Conservation (phyloP, 2,888 invertebrate genomes). For the Ectobius pallidus region DNA sequence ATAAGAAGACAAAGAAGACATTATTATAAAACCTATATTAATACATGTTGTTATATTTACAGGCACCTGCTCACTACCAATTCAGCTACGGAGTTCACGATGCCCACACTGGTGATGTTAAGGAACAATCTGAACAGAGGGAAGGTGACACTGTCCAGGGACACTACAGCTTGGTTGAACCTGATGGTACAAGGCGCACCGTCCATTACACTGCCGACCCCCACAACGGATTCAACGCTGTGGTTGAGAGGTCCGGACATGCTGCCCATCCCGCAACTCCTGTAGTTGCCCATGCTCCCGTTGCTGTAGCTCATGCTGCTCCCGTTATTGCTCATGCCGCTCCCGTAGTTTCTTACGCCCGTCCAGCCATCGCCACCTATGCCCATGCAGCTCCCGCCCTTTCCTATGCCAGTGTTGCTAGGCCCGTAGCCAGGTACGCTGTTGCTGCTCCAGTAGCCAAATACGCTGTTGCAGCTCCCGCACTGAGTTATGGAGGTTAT, state of each 20-base stretch:
- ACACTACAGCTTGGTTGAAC: constrained; percentile 68
- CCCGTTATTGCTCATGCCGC: not conserved
- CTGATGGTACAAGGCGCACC: constrained; percentile 67
- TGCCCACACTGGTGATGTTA: constrained; percentile 72
- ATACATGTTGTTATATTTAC: too few species aligned
- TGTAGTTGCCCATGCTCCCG: not conserved
- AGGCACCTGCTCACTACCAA: constrained; percentile 56
- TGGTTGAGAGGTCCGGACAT: constrained; percentile 49
- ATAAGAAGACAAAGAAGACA: too few species aligned
- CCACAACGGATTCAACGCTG: constrained; percentile 59
- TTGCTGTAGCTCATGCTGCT: not conserved
- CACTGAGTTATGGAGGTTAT: not conserved
- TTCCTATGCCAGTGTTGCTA: too few species aligned
- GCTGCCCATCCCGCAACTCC: not conserved
- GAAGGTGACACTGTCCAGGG: constrained; percentile 78
- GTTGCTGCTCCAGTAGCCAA: not conserved
- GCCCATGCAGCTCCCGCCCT: too few species aligned
- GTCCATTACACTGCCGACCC: constrained; percentile 67
- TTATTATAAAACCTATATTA: too few species aligned
- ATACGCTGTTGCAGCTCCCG: not conserved
- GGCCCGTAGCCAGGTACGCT: too few species aligned
- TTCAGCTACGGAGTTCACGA: constrained; percentile 75
- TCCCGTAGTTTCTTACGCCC: not conserved
- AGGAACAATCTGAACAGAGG: constrained; percentile 70
- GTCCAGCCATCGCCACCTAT: too few species aligned